These are phyloP conservation scores for Balaenoptera acutorostrata DNA, from an alignment of 2,113 vertebrate species.

Conservation along the genomic window DNA sequence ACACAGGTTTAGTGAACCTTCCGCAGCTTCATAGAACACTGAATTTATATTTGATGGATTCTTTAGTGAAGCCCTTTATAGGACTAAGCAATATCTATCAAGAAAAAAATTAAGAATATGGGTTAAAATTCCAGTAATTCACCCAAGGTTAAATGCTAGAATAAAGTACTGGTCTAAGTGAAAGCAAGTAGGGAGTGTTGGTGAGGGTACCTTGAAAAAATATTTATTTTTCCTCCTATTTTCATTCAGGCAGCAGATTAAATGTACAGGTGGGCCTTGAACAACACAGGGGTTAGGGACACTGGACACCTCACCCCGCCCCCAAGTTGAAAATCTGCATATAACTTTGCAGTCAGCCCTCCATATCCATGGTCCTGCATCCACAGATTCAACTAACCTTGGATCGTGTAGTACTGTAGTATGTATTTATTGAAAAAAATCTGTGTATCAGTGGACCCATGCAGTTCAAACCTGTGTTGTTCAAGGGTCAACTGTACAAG, in stretches of 20 bases:
- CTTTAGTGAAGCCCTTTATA: not conserved
- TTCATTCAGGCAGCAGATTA: not conserved
- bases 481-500: not conserved
- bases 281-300: not conserved
- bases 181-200: not conserved
- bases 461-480: not conserved
- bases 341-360: not conserved
- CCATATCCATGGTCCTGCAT: not conserved
- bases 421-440: not conserved
- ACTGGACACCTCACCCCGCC: not conserved
- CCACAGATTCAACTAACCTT: not conserved
- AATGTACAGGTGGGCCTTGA: not conserved
- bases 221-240: not conserved
- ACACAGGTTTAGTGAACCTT: not conserved
- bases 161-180: not conserved
- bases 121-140: not conserved
- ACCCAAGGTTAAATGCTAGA: not conserved
- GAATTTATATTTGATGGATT: not conserved
- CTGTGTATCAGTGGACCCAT: not conserved
- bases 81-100: not conserved
- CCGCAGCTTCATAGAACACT: not conserved
- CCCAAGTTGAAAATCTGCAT: not conserved
- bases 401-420: not conserved
- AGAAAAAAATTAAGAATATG: not conserved
- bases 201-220: not conserved